Percentiles rank a stretch among this genome's conserved stretches.
Conservation (phyloP, 2,113 vertebrate genomes). For the Mormyrus lacerda region DNA sequence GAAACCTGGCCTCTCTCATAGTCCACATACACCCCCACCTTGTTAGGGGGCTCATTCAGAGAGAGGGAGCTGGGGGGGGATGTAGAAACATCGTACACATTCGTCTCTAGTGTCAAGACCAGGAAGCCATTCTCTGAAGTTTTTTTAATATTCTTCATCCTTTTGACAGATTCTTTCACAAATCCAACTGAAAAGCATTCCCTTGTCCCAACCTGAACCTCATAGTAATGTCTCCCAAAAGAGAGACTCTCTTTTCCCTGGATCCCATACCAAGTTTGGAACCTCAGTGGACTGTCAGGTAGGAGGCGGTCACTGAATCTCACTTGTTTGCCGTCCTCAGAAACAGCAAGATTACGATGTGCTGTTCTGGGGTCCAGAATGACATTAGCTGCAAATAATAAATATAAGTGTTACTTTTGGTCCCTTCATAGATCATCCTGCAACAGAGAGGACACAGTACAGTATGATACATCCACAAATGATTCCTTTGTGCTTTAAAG, state of each 20-base stretch:
- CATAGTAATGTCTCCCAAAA: conserved; percentile 58
- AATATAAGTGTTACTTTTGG: not conserved
- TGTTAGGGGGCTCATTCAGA: conserved; percentile 24
- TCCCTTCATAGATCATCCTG: not conserved
- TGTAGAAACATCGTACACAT: conserved; percentile 41
- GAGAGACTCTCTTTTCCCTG: conserved; percentile 46
- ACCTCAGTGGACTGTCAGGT: conserved; percentile 46
- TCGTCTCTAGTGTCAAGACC: conserved; percentile 45
- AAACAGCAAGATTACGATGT: conserved; percentile 49
- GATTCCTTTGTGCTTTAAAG: not conserved
- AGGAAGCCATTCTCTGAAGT: conserved; percentile 56
- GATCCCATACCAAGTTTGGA: conserved; percentile 54
- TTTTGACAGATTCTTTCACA: conserved; percentile 54
- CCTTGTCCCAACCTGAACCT: conserved; percentile 29
- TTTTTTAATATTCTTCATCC: conserved; percentile 51
- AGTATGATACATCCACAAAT: not conserved
- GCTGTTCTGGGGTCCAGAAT: conserved; percentile 46
- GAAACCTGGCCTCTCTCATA: conserved; percentile 45
- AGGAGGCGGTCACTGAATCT: conserved; percentile 39
- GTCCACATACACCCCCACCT: conserved; percentile 47
- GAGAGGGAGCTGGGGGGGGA: conserved; percentile 32
- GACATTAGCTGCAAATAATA: conserved; percentile 39
- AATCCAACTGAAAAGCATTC: conserved; percentile 43
- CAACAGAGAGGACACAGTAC: not conserved
- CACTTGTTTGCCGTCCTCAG: conserved; percentile 44